A percentile compares a stretch with the other conserved stretches of the same genome.
phyloP scores from a whole-genome alignment of 1,140 invertebrate species.

The Micrasema minimum region DNA sequence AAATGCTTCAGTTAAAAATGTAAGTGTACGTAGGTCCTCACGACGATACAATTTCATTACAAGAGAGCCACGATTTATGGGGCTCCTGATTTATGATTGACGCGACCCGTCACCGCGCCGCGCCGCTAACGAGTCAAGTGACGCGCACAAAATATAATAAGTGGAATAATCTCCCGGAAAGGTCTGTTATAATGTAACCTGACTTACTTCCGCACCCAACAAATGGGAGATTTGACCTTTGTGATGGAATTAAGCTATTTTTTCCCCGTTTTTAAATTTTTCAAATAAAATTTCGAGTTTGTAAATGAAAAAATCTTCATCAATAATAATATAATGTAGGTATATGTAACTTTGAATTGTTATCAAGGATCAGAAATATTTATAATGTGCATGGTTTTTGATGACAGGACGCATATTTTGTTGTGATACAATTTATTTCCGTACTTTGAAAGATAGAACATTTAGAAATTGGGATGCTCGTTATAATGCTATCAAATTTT shows the following conservation, averaged over 20 bases:
- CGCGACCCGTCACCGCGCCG: constrained; percentile 40
- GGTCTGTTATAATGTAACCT: constrained; percentile 9
- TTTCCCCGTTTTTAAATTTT: not conserved
- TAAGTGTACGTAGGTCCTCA: constrained; percentile 11
- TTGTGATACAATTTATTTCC: no score
- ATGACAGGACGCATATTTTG: no score
- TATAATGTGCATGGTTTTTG: no score
- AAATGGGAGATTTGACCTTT: not conserved
- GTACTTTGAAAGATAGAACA: no score
- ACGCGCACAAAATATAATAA: constrained; percentile 15
- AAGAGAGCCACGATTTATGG: constrained; percentile 38
- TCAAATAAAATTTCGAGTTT: not conserved
- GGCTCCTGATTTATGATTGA: constrained; percentile 49
- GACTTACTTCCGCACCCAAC: not conserved
- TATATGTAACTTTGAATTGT: no score
- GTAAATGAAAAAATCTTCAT: not conserved
- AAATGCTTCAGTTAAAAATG: no score
- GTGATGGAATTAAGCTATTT: not conserved
- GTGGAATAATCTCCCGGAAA: constrained; percentile 13
- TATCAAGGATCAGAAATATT: no score
- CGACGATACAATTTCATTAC: constrained; percentile 45
- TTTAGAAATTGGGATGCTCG: no score
- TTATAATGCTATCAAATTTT: no score
- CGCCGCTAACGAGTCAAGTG: constrained; percentile 42
- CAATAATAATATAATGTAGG: not conserved